phyloP scores from a whole-genome alignment of 2,888 invertebrate species.

The Unio pictorum region DNA sequence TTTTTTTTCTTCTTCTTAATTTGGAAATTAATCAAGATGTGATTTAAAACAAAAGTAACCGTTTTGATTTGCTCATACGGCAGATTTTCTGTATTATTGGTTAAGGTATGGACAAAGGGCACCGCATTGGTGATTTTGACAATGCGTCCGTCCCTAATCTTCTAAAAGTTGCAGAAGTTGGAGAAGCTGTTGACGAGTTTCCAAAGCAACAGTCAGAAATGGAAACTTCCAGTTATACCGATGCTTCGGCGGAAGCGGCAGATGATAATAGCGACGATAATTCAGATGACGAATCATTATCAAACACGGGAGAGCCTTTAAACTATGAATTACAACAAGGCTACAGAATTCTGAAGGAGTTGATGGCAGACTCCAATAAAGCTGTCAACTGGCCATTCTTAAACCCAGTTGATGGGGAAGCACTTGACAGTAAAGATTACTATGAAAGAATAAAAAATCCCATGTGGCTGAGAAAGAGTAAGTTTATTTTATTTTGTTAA shows the following conservation, averaged over 20 bases:
- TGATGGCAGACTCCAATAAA: slow-evolving; percentile 71
- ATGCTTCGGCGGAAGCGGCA: slow-evolving; percentile 23
- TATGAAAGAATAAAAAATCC: slow-evolving; percentile 72
- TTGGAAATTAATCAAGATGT: too few species aligned
- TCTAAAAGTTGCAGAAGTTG: slow-evolving; percentile 23
- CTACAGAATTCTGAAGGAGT: slow-evolving; percentile 70
- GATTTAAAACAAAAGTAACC: too few species aligned
- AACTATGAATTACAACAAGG: slow-evolving; percentile 64
- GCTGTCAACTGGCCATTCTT: slow-evolving; percentile 72
- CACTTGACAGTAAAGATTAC: slow-evolving; percentile 70
- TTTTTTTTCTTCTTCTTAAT: too few species aligned
- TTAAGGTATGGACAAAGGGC: too few species aligned
- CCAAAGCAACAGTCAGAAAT: slow-evolving; percentile 23
- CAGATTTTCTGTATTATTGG: too few species aligned
- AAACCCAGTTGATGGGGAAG: slow-evolving; percentile 68
- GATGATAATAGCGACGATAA: slow-evolving; percentile 25
- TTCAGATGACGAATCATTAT: slow-evolving; percentile 1
- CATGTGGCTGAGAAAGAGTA: slow-evolving; percentile 74
- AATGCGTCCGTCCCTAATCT: too few species aligned
- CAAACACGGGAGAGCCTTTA: slow-evolving; percentile 25
- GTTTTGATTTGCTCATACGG: too few species aligned
- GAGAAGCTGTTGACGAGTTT: slow-evolving; percentile 27
- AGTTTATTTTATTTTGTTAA: slow-evolving; percentile 38
- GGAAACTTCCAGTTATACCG: slow-evolving; percentile 13
- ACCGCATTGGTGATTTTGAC: too few species aligned